A percentile compares a stretch with the other conserved stretches of the same genome.
Conservation (phyloP, 2,888 invertebrate species). For the Apodemia hepburni region DNA sequence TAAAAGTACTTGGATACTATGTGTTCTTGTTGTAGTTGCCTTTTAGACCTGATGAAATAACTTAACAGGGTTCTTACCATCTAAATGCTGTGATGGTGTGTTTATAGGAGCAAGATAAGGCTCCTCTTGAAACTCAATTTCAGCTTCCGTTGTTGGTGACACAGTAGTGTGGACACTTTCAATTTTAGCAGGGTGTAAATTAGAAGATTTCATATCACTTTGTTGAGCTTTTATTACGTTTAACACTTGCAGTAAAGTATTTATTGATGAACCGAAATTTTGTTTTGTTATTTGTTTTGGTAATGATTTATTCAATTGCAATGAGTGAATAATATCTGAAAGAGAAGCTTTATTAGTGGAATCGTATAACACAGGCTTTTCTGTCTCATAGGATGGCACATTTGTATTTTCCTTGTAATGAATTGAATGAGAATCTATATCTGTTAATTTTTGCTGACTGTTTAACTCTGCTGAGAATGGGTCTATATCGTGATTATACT, state of each 20-base stretch:
- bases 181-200: constrained; percentile 16
- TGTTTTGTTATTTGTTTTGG: constrained; percentile 88
- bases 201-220: constrained; percentile 45
- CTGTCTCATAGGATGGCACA: constrained; percentile 38
- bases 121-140: constrained; percentile 52
- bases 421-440: constrained; percentile 40
- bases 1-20: too few relatives aligned
- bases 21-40: too few relatives aligned
- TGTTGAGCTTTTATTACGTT: constrained; percentile 82
- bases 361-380: constrained; percentile 40
- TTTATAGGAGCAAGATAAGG: constrained; percentile 58
- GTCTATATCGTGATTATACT: constrained; percentile 33
- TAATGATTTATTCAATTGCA: constrained; percentile 87
- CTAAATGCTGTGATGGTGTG: constrained; percentile 65
- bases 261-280: constrained; percentile 89
- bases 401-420: constrained; percentile 47
- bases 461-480: constrained; percentile 23
- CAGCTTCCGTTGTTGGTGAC: constrained; percentile 38
- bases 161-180: constrained; percentile 45
- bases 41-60: too few relatives aligned
- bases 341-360: constrained; percentile 71
- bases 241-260: constrained; percentile 87
- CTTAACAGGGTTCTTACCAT: constrained; percentile 45
- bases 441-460: constrained; percentile 38
- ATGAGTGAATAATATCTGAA: constrained; percentile 74